Conservation (phyloP, 1,140 invertebrate genomes). For the Caenorhabditis elegans region WBcel235 BX284605.5:5719501-5720000, state of each 20-base stretch:
- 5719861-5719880: not conserved
- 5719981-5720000: not conserved
- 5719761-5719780: conserved; percentile 9
- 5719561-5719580: not conserved
- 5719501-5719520: not conserved
- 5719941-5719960: not conserved
- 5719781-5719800: not conserved
- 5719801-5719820: no score
- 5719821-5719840: not conserved
- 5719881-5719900: not conserved
- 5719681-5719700: not conserved
- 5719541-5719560: conserved; percentile 1
- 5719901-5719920: not conserved
- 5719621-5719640: not conserved
- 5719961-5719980: not conserved
- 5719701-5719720: not conserved
- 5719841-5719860: conserved; percentile 3
- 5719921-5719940: not conserved
- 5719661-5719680: not conserved
- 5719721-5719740: not conserved
- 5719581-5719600: no score
- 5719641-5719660: not conserved
- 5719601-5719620: not conserved
- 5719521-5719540: not conserved
- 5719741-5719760: not conserved